phyloP scores from a whole-genome alignment of 2,797 vertebrate genomes.

The Dermochelys coriacea region DNA sequence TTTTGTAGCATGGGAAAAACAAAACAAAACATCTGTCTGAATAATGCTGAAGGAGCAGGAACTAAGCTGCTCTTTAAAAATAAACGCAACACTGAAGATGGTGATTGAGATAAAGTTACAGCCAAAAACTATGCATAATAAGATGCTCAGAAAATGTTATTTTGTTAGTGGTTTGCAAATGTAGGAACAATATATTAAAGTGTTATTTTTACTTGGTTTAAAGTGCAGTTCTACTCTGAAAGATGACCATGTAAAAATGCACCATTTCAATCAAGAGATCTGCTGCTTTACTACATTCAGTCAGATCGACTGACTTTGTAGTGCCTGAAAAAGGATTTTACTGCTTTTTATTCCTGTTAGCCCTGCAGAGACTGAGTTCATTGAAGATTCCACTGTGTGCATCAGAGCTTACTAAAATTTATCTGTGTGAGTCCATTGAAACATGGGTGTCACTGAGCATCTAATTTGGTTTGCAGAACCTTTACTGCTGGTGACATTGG shows the following conservation, averaged over 20 bases:
- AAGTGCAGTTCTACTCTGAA: conserved; percentile 59
- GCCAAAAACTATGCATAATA: conserved; percentile 75
- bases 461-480: background rate
- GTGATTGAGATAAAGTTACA: conserved; percentile 75
- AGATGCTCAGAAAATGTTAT: conserved; percentile 68
- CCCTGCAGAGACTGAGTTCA: conserved; percentile 8
- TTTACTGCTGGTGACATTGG: background rate
- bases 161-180: conserved; percentile 78
- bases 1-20: conserved; percentile 71
- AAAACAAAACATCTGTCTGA: conserved; percentile 72
- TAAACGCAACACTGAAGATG: conserved; percentile 75
- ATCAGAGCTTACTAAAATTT: background rate
- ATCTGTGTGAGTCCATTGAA: conserved; percentile 18
- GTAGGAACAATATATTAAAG: conserved; percentile 73
- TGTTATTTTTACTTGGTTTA: conserved; percentile 77
- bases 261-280: conserved; percentile 26
- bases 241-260: conserved; percentile 69
- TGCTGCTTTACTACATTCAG: conserved; percentile 56
- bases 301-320: background rate
- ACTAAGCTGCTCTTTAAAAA: conserved; percentile 76
- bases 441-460: background rate
- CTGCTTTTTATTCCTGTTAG: conserved; percentile 49
- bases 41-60: conserved; percentile 74
- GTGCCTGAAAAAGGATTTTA: conserved; percentile 64
- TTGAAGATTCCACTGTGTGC: background rate